These are phyloP conservation scores for Morone chrysops DNA, from an alignment of 2,113 vertebrate species.

Conservation along the genomic window DNA sequence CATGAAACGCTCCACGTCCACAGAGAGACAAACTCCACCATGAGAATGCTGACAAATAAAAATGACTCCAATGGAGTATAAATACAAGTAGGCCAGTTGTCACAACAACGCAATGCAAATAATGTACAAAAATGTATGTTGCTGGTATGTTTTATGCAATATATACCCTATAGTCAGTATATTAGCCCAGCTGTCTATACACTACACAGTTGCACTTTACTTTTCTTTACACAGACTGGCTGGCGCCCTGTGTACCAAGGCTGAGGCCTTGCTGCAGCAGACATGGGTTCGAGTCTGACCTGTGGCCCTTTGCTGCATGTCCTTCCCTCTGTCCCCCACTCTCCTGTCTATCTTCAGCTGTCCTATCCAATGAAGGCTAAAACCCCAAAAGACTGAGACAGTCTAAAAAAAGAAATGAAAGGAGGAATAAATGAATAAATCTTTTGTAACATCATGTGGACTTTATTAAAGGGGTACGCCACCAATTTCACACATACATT, in stretches of 20 bases:
- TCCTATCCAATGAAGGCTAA: too few relatives aligned
- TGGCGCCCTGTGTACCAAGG: too few relatives aligned
- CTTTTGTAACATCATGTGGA: neutral
- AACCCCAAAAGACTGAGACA: too few relatives aligned
- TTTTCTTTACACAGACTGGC: neutral
- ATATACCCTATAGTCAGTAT: neutral
- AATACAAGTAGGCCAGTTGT: slow-evolving; percentile 61
- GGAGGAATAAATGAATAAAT: neutral
- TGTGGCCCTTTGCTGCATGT: too few relatives aligned
- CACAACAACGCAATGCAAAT: slow-evolving; percentile 29
- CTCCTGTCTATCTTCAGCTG: too few relatives aligned
- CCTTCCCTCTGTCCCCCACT: too few relatives aligned
- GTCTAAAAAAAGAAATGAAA: neutral
- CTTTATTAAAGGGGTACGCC: neutral
- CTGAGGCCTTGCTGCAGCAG: too few relatives aligned
- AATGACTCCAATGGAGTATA: slow-evolving; percentile 43
- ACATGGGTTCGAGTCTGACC: too few relatives aligned
- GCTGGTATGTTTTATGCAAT: neutral
- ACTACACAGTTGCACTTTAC: neutral
- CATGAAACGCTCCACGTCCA: slow-evolving; percentile 62
- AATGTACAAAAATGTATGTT: neutral
- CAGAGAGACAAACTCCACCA: slow-evolving; percentile 50
- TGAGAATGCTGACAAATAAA: slow-evolving; percentile 56
- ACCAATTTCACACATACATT: neutral
- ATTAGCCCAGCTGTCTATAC: neutral